These are phyloP conservation scores for Stigmatopora argus DNA, from an alignment of 2,113 vertebrate genomes.

Conservation along the genomic window DNA sequence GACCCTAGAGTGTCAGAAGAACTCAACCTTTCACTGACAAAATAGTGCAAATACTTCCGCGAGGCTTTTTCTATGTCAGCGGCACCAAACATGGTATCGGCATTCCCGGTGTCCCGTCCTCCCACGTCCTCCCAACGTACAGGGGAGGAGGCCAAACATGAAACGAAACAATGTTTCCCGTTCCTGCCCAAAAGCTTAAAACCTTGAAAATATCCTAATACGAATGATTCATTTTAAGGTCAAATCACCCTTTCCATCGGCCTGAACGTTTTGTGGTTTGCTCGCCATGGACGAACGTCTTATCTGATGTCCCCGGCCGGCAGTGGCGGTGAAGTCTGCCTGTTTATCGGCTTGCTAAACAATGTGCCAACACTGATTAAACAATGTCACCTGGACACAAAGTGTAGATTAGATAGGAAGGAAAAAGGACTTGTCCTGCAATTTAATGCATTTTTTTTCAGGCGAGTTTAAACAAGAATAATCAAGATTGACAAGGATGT, in stretches of 20 bases:
- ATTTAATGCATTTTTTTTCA: conserved; percentile 10
- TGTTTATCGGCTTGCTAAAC: conserved; percentile 47
- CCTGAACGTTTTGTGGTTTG: conserved; percentile 2
- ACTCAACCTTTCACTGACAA: neutral
- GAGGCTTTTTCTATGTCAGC: neutral
- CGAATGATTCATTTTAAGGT: neutral
- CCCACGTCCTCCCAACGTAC: neutral
- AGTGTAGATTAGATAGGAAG: conserved; percentile 39
- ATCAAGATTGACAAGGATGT: too few species aligned
- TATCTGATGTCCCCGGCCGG: conserved; percentile 48
- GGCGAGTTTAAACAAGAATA: too few species aligned
- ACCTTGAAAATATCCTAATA: neutral
- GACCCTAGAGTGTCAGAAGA: neutral
- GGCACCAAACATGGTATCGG: neutral
- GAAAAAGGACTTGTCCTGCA: conserved; percentile 11
- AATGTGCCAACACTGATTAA: conserved; percentile 50
- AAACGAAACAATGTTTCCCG: neutral
- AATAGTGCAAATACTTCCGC: neutral
- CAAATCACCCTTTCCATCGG: conserved; percentile 2
- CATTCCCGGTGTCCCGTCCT: neutral
- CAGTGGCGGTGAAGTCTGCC: conserved; percentile 45
- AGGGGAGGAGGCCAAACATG: neutral
- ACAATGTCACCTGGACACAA: conserved; percentile 40
- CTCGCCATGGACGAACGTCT: conserved; percentile 13
- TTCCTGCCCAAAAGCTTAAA: neutral